Base-by-base conservation (phyloP, 2,113 vertebrate species). In the Trachemys scripta region DNA sequence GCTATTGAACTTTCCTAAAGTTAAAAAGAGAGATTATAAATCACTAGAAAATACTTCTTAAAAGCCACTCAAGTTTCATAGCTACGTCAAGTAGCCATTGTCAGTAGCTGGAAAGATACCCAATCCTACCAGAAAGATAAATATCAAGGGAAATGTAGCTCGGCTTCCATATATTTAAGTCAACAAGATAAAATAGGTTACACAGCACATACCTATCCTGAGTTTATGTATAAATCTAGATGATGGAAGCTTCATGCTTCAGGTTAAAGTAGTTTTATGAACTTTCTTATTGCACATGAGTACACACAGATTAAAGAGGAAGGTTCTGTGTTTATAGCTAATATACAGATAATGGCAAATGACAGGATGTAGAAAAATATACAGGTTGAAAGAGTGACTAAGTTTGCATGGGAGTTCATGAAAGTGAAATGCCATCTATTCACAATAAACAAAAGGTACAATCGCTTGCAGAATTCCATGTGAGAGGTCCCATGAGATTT, bases 351-450 rank as follows among this genome's bases (percentile, higher is more conserved):
- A n/a, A 25, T 72, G 27, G 19, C 65, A 3, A 1, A 65, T 3
- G 62, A 19, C 57, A 90, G 80, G 50, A 65, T 27, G 88, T 69
- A 19, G 0, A 83, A 65, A 69, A 84, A 54, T 10, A 42, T 50
- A 51, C 0, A 27, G n/a, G 47, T 51, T 90, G 88, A 49, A 65
- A 35, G 49, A 8, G 24, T 59, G 95, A 65, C 38, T 80, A 45
- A 90, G 92, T 72, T 82, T 62, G 50, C 90, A 31, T 1, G 50
- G 92, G 87, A 96, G 87, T 96, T 95, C 27, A 25, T 80, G 83
- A 50, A 84, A 31, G 31, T 80, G 80, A 82, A 93, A 94, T 87
- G 45, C 88, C 10, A 1, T 83, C 79, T 35, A 38, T 45, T 88
- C 62, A 78, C 72, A 91, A 53, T 86, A 6, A 75, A 95, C 92